Conservation (phyloP, 2,797 vertebrate species). For the Syngnathus acus region DNA sequence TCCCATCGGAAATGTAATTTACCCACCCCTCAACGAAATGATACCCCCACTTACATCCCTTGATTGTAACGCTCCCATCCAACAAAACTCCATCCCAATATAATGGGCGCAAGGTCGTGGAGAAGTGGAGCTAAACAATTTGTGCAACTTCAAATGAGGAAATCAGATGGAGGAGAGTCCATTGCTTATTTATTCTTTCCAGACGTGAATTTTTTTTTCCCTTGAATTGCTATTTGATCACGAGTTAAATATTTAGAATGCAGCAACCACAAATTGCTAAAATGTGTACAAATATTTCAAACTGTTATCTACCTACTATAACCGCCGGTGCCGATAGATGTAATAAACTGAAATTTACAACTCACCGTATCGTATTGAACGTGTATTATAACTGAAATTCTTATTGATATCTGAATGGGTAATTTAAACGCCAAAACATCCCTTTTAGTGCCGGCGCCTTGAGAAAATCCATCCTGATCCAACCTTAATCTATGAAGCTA, state of each 20-base stretch:
- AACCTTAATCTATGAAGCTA: constrained; percentile 32
- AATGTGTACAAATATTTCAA: background rate
- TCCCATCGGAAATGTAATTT: background rate
- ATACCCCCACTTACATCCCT: background rate
- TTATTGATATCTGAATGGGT: constrained; percentile 4
- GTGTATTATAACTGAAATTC: constrained; percentile 2
- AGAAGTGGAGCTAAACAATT: background rate
- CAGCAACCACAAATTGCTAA: background rate
- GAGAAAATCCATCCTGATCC: constrained; percentile 28
- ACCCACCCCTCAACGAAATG: background rate
- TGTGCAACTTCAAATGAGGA: background rate
- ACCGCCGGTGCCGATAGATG: background rate
- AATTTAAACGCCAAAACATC: constrained; percentile 15
- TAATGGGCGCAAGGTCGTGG: background rate
- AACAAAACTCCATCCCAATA: background rate
- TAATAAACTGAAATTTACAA: constrained; percentile 9
- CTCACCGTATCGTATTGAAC: background rate
- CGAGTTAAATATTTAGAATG: background rate
- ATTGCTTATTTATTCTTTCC: background rate
- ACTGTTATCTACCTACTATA: background rate
- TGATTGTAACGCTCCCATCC: background rate
- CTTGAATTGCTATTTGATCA: background rate
- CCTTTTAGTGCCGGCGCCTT: constrained; percentile 8
- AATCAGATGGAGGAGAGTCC: background rate
- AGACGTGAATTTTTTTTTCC: background rate